Evolutionary conservation across 2,888 invertebrate species (phyloP), one percentile per base, ranked within the genome.

Genomic region (Molanna angustata): DNA sequence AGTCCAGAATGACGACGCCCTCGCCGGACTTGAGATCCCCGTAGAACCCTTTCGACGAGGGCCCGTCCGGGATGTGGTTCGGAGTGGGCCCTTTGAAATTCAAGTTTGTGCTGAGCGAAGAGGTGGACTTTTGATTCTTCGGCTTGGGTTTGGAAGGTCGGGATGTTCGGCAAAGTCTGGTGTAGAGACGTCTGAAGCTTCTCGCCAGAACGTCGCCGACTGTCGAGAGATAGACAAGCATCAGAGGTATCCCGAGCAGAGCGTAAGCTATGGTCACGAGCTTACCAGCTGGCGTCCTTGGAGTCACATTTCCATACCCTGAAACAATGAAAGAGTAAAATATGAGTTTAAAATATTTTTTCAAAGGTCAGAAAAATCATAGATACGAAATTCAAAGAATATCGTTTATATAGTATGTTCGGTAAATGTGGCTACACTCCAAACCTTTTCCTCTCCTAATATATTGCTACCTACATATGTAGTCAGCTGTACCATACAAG

Each of bases 271-370:
- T 84, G n/a, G 92, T 90, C 55, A 86, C 88, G 61, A 90, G 70
- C 63, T 86, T 85, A 39, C 92, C 92, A 79, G 83, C 86, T 32
- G 87, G 76, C 2, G 90, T 91, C 62, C 83, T 80, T 2, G 93
- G 92, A 2, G 88, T 84, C 53, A 91, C 85, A 65, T 88, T 88
- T 33, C 92, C 92, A 65, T 90, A 91, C 59, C 92, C 92, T 93
- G 80, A 2, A 69, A 69, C 59, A 56, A 60, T 61, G 62, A 35
- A 42, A 46, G 41, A 31, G 19, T 27, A n/a, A 37, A 17, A 9
- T 11, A 35, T 27, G 27, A 11, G 6, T 6, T 27, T 11, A 27
- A 27, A 11, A 27, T 27, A 7, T 27, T 27, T 27, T 27, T 11
- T 11, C 27, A 27, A n/a, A n/a, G n/a, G n/a, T n/a, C n/a, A n/a